A percentile compares a stretch with the other conserved stretches of the same genome.
phyloP scores from a whole-genome alignment of 1,140 invertebrate genomes.

The Drosophila murphyi region DNA sequence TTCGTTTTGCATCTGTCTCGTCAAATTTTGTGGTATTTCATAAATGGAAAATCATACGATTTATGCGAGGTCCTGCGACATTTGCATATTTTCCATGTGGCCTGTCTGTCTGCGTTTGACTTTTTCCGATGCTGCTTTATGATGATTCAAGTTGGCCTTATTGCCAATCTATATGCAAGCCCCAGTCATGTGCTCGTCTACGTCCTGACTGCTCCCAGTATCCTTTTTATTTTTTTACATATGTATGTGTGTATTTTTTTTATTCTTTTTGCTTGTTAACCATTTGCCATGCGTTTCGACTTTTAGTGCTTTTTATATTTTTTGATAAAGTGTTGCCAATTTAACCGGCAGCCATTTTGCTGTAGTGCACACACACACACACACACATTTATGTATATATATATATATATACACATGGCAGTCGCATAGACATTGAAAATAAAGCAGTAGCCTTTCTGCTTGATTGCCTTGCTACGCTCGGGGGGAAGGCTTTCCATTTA shows the following conservation, averaged over 20 bases:
- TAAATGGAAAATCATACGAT: conserved; percentile 69
- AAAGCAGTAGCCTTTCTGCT: conserved; percentile 72
- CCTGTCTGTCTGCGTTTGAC: conserved; percentile 6
- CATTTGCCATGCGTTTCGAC: conserved; percentile 73
- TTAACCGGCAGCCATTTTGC: conserved; percentile 80
- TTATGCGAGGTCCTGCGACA: conserved; percentile 63
- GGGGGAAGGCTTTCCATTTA: conserved; percentile 55
- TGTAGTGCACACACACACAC: conserved; percentile 27
- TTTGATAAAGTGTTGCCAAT: conserved; percentile 83
- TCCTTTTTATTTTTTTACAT: conserved; percentile 31
- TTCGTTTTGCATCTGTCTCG: conserved; percentile 34
- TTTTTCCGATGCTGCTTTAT: conserved; percentile 39
- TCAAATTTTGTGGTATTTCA: conserved; percentile 70
- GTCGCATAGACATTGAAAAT: conserved; percentile 47
- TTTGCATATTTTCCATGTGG: conserved; percentile 67
- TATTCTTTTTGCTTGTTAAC: conserved; percentile 42
- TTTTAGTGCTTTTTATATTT: conserved; percentile 82
- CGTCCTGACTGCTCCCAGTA: conserved; percentile 24
- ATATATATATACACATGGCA: conserved; percentile 16
- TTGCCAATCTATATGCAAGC: conserved; percentile 81
- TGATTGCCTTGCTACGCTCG: conserved; percentile 62
- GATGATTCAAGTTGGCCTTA: conserved; percentile 77
- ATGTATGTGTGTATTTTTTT: conserved; percentile 1
- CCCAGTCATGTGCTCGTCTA: conserved; percentile 43
- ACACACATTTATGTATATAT: conserved; percentile 24